phyloP scores from a whole-genome alignment of 2,113 vertebrate species.

The Dasypus novemcinctus region DNA sequence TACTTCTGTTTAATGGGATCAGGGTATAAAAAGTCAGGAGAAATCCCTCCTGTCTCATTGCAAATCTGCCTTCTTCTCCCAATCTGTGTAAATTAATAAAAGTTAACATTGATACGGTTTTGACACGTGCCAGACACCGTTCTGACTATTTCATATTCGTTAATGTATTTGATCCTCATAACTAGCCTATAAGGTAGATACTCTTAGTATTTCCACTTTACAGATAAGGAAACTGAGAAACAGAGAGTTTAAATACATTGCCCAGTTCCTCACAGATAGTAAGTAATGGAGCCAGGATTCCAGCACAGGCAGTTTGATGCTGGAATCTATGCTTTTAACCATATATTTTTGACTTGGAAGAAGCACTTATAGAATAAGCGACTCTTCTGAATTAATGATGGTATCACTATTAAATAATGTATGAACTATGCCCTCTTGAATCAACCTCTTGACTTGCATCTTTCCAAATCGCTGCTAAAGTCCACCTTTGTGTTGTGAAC shows the following conservation, averaged over 20 bases:
- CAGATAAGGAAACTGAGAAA: not conserved
- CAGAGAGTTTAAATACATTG: not conserved
- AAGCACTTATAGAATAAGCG: not conserved
- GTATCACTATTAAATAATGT: not conserved
- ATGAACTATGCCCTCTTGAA: too few species aligned
- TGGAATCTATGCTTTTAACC: not conserved
- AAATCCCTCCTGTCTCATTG: not conserved
- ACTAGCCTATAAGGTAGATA: not conserved
- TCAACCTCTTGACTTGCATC: not conserved
- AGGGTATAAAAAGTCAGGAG: not conserved
- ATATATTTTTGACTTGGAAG: not conserved
- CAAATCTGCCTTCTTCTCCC: not conserved
- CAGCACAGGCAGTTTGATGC: not conserved
- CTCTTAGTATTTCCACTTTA: not conserved
- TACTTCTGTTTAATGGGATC: not conserved
- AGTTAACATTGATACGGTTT: not conserved
- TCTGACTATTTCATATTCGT: not conserved
- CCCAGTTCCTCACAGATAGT: not conserved
- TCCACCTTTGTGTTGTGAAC: not conserved
- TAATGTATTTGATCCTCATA: not conserved
- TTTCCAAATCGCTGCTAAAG: not conserved
- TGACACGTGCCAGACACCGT: not conserved
- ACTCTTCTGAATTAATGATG: not conserved
- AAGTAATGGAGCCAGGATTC: not conserved
- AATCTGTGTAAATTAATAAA: not conserved